Base-by-base conservation (phyloP, 2,888 invertebrate species). In the Eupithecia subfuscata region DNA sequence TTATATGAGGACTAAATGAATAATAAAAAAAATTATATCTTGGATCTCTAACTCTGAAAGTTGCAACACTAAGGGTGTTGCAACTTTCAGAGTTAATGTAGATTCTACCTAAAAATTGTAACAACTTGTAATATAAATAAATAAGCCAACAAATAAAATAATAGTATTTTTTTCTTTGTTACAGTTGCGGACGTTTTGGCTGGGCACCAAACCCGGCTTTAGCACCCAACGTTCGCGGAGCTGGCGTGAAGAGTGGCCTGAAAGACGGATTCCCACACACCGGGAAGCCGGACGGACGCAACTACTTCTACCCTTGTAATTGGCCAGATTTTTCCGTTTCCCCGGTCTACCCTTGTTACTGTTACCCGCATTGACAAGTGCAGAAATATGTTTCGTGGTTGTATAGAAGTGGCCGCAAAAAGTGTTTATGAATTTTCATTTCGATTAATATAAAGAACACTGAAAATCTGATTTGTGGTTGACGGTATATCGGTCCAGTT, bases 181-280 rank as follows among this genome's bases (percentile, higher is more conserved):
- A 18, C 37, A 67, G 65, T 60, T 60, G 60, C 60, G 60, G 60
- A 14, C 60, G 60, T 25, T 60, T 60, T 12, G 65, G 65, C 65
- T 67, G 65, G 65, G 34, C 37, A 37, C 65, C 65, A 0, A 67
- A 67, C 40, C 65, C 65, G 12, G 65, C 65, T 11, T n/a, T 67
- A 16, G 65, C 65, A 4, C 65, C 65, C 7, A 37, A 67, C 6
- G 65, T 37, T 2, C 65, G 65, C n/a, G 37, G 11, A 3, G 65
- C 65, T n/a, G 65, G 65, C 40, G 37, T 67, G n/a, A 67, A 67
- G 6, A 67, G 65, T n/a, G 65, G 40, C 11, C n/a, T 37, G 6
- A 67, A 67, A 8, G 65, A 67, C 37, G 65, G 65, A 37, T 67
- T 37, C 11, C 65, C 65, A 1, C 34, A n/a, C 9, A 67, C 65